Conservation (phyloP, 2,888 invertebrate species). For the Trilocha varians region DNA sequence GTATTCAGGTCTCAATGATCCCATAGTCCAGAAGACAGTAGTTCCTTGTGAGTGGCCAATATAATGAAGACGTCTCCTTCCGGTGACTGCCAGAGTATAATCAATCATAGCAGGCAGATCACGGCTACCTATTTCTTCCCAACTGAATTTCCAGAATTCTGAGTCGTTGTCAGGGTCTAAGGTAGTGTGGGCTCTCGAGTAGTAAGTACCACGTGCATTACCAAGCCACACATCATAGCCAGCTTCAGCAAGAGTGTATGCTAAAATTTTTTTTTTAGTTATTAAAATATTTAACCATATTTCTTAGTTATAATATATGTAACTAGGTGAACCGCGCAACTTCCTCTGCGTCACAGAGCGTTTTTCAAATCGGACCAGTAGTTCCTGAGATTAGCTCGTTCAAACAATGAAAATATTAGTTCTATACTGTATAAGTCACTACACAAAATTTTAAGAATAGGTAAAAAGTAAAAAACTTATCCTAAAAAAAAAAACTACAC, state of each 20-base stretch:
- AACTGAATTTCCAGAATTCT: slow-evolving; percentile 80
- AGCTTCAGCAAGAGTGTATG: slow-evolving; percentile 68
- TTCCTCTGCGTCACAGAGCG: too few species aligned
- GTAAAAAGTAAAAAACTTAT: too few species aligned
- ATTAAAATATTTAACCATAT: too few species aligned
- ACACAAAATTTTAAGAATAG: too few species aligned
- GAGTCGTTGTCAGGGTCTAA: slow-evolving; percentile 33
- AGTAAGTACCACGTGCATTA: slow-evolving; percentile 81
- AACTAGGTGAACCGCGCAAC: too few species aligned
- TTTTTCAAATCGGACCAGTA: neutral
- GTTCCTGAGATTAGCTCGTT: too few species aligned
- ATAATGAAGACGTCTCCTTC: slow-evolving; percentile 76
- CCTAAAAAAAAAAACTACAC: too few species aligned
- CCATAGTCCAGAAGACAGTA: slow-evolving; percentile 76
- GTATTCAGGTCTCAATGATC: slow-evolving; percentile 73
- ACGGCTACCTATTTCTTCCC: slow-evolving; percentile 82
- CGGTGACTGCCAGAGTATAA: slow-evolving; percentile 72
- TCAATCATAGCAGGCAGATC: slow-evolving; percentile 87
- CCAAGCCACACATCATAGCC: slow-evolving; percentile 85
- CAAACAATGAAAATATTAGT: neutral
- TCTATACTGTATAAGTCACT: too few species aligned
- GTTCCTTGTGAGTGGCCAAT: slow-evolving; percentile 83
- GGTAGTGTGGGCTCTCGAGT: slow-evolving; percentile 68
- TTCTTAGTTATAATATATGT: too few species aligned
- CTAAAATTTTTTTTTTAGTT: slow-evolving; percentile 20